Evolutionary conservation across 2,113 vertebrate genomes (phyloP).

Genomic region (Cercocebus atys): DNA sequence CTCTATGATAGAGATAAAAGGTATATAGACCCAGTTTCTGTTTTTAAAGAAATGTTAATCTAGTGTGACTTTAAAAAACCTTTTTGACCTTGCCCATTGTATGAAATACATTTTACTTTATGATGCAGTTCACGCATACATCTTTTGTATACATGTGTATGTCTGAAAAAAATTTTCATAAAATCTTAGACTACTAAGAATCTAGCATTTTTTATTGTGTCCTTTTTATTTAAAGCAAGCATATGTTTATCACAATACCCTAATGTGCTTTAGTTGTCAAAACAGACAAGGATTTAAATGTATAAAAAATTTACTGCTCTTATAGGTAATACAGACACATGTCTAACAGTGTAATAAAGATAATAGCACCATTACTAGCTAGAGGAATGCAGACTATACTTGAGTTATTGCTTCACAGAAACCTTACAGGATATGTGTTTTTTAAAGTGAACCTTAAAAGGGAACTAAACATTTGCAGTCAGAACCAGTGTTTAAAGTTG

Average conservation of each 20-base stretch:
- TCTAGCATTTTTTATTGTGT: background rate
- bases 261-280: background rate
- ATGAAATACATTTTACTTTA: background rate
- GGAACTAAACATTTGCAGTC: background rate
- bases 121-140: background rate
- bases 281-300: background rate
- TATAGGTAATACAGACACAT: background rate
- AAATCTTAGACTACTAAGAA: background rate
- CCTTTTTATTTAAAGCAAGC: background rate
- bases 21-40: background rate
- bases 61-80: background rate
- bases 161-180: background rate
- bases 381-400: background rate
- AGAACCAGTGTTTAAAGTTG: background rate
- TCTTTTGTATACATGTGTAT: background rate
- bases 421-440: background rate
- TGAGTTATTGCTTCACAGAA: background rate
- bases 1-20: background rate
- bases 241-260: background rate
- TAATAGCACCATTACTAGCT: background rate
- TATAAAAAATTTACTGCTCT: background rate
- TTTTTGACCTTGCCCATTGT: background rate
- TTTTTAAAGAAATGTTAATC: background rate
- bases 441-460: background rate
- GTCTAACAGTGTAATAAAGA: background rate